Base-by-base conservation (phyloP, 2,888 invertebrate species). In the Idaea biselata region DNA sequence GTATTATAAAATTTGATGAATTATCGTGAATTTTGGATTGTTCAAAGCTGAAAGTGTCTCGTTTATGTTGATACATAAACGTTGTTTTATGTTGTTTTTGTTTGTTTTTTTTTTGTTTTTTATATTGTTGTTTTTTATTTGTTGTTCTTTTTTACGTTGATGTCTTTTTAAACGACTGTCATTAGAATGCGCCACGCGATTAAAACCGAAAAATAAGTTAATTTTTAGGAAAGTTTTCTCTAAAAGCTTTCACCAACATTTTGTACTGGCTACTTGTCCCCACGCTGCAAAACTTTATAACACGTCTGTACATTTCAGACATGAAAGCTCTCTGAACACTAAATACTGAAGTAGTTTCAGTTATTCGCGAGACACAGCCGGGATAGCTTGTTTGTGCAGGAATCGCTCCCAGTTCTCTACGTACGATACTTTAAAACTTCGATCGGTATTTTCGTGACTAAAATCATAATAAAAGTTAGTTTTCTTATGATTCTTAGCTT, bases 301-400 rank as follows among this genome's bases (percentile, higher is more conserved):
- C 44, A 11, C 44, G 44, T 44, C 5, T 25, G 25, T 25, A 25
- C 25, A 25, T 25, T 8, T 8, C 44, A 44, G 44, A 44, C 44
- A 44, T 44, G 44, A 44, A 44, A 44, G 44, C 44, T 44, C 44
- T 8, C 44, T 11, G 44, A 44, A 44, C 44, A 6, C 33, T 25
- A 25, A 33, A 33, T 11, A 44, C 44, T 44, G 44, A 44, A 44
- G 44, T 44, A 44, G 44, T 44, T 44, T 87, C 86, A 88, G 88
- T 88, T 72, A 74, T 75, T 77, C 83, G 82, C 84, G 80, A 73
- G 73, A 74, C 79, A 75, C 76, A 62, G 72, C 25, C 77, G 77
- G 66, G 82, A 71, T 71, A 78, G 80, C 81, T 78, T 82, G 87
- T 80, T 72, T 74, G 73, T 70, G 63, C 62, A 64, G 62, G 64